Evolutionary conservation across 2,113 vertebrate genomes (phyloP), one percentile per base, ranked within the genome.

Genomic region (Menura novaehollandiae): DNA sequence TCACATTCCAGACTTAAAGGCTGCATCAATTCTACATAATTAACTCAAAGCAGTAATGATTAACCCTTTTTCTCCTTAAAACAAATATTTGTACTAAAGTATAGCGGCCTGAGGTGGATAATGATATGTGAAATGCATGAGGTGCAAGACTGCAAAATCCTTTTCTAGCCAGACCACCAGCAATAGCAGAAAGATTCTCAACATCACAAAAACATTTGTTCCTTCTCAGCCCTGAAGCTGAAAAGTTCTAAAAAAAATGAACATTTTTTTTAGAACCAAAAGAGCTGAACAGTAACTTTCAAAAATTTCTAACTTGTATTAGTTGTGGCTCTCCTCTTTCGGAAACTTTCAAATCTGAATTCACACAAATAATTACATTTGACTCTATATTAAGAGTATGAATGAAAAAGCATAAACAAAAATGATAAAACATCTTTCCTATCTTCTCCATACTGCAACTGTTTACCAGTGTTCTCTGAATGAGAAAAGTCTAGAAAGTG

Each of bases 21-120:
- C 73, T 78, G 46, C 47, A 89, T 59, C 24, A 72, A 13, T 68
- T 82, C 84, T 60, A 78, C 27, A 91, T 17, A 83, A 83, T 52
- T 94, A 89, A 86, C 13, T 37, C 32, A 46, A 58, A 89, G 37
- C 37, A 66, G 37, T 88, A 93, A 97, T 44, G 20, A 88, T 86
- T 86, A 94, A 91, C 83, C 16, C 18, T 73, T 86, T 83, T 74
- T 58, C 67, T 81, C 76, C 66, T 83, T 66, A 85, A 83, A 92
- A 82, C 10, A 72, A 77, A 88, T 66, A 35, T 79, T 69, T 60
- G 12, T 56, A 47, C 33, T 59, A 88, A 86, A 82, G 88, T 53
- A 62, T 26, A 63, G 14, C n/a, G 51, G 75, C 18, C n/a, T 77
- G n/a, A 94, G n/a, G 37, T 60, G 27, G 27, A 82, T 52, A 89